Evolutionary conservation across 2,888 invertebrate genomes (phyloP).

Genomic region (Torymus aiolomorphi): DNA sequence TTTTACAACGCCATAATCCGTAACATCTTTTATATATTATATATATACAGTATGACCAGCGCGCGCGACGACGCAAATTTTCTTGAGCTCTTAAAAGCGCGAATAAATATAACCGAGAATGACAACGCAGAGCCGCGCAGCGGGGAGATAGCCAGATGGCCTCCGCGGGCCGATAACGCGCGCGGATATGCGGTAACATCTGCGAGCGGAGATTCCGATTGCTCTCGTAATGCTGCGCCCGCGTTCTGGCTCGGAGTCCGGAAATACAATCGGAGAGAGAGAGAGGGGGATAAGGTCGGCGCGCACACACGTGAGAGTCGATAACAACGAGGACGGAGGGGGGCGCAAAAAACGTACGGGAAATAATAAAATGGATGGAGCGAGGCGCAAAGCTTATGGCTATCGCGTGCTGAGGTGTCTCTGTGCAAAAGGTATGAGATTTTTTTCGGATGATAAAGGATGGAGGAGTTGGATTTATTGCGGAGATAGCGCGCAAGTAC

Average conservation of each 20-base stretch:
- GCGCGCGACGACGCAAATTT: background rate
- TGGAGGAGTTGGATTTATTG: too few species aligned
- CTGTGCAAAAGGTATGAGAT: too few species aligned
- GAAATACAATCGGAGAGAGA: slow-evolving; percentile 36
- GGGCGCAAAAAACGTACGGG: background rate
- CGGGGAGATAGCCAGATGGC: slow-evolving; percentile 10
- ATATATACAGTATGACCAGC: too few species aligned
- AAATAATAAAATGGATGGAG: slow-evolving; percentile 5
- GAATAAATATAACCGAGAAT: slow-evolving; percentile 11
- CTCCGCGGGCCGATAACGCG: slow-evolving; percentile 1
- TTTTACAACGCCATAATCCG: slow-evolving; percentile 16
- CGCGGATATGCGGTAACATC: slow-evolving; percentile 23
- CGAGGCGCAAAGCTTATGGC: background rate
- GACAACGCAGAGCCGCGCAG: background rate
- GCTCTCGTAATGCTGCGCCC: background rate
- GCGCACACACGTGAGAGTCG: slow-evolving; percentile 3
- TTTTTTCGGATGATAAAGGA: too few species aligned
- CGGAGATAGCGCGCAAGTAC: too few species aligned
- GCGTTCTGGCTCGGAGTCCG: background rate
- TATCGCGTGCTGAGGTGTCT: too few species aligned
- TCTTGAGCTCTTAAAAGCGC: slow-evolving; percentile 30
- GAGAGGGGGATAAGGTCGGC: slow-evolving; percentile 31
- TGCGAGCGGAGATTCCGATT: slow-evolving; percentile 26
- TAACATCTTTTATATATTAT: slow-evolving; percentile 14
- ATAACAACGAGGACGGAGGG: background rate